phyloP scores from a whole-genome alignment of 2,888 invertebrate genomes.

The Andrena trimmerana region DNA sequence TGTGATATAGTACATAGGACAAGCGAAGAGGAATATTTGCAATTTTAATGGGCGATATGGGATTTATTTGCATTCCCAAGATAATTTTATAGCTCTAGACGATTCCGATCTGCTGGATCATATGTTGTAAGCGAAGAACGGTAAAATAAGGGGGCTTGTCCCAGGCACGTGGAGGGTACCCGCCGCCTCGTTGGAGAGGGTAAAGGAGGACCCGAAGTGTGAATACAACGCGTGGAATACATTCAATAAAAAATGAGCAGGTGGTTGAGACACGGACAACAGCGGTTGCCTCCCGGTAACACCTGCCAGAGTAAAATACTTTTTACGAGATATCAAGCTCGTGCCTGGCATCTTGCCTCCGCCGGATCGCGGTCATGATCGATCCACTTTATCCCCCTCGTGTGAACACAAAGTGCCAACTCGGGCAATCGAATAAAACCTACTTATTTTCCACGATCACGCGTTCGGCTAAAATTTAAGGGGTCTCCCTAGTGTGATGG shows the following conservation, averaged over 20 bases:
- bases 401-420: conserved; percentile 1
- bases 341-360: conserved; percentile 53
- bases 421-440: conserved; percentile 17
- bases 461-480: too few relatives aligned
- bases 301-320: conserved; percentile 74
- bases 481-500: too few relatives aligned
- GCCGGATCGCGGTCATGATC: conserved; percentile 41
- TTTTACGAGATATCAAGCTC: conserved; percentile 66
- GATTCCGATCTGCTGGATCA: conserved; percentile 8
- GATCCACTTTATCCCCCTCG: conserved; percentile 25
- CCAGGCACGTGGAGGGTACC: conserved; percentile 55
- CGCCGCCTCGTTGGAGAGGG: conserved; percentile 29
- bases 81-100: neutral
- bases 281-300: conserved; percentile 66
- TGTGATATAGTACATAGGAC: too few relatives aligned
- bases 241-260: conserved; percentile 69
- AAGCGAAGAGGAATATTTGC: too few relatives aligned
- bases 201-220: conserved; percentile 66
- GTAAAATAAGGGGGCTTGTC: conserved; percentile 34
- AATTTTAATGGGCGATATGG: too few relatives aligned
- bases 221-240: conserved; percentile 66
- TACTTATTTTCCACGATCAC: neutral
- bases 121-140: neutral
- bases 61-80: neutral
- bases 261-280: conserved; percentile 68